Evolutionary conservation across 2,888 invertebrate genomes (phyloP).

Genomic region (Caenorhabditis doughertyi): DNA sequence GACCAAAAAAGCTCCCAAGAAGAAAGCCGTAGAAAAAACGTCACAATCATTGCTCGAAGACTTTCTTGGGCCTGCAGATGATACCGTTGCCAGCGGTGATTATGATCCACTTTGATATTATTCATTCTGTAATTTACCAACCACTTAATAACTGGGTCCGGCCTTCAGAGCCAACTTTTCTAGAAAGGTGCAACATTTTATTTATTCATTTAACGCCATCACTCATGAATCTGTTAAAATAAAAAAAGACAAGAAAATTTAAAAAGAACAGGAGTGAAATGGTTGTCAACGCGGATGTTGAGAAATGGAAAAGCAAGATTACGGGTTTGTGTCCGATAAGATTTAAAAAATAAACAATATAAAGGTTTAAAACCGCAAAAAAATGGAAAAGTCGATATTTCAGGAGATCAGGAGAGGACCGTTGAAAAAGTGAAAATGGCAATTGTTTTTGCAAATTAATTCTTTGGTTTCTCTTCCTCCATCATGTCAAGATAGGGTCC

Average conservation of each 20-base stretch:
- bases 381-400: too few relatives aligned
- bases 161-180: background rate
- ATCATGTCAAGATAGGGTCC: too few relatives aligned
- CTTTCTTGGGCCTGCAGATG: conserved; percentile 57
- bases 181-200: background rate
- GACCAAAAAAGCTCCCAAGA: conserved; percentile 46
- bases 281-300: too few relatives aligned
- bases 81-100: conserved; percentile 37
- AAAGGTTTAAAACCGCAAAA: too few relatives aligned
- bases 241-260: background rate
- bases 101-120: conserved; percentile 58
- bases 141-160: background rate
- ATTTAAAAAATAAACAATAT: too few relatives aligned
- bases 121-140: background rate
- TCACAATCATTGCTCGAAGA: conserved; percentile 59
- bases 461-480: too few relatives aligned
- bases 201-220: background rate
- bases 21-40: conserved; percentile 44
- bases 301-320: too few relatives aligned
- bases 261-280: too few relatives aligned
- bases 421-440: too few relatives aligned
- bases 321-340: too few relatives aligned
- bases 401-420: too few relatives aligned
- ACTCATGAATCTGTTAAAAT: background rate
- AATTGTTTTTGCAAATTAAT: too few relatives aligned